Percentiles rank a stretch among this genome's conserved stretches.
These are phyloP conservation scores for Tenrec ecaudatus DNA, from an alignment of 2,113 vertebrate genomes.

Conservation along the genomic window DNA sequence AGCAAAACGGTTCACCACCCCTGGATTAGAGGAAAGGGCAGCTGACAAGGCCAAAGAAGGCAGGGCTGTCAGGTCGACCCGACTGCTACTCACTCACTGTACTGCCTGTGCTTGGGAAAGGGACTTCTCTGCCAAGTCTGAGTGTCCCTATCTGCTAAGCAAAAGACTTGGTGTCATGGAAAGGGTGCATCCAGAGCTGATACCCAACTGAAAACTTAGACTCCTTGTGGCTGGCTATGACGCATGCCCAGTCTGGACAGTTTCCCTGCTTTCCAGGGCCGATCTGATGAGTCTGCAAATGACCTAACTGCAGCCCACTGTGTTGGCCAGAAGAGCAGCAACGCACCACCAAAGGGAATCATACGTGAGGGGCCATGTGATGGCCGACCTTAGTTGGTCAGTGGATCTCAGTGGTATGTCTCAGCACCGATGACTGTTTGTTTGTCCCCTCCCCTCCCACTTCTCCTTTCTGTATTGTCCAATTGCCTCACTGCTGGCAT, in stretches of 20 bases:
- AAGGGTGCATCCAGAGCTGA: neutral
- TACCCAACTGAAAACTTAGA: neutral
- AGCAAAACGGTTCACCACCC: too few relatives aligned
- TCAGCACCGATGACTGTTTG: neutral
- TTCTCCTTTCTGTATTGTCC: conserved; percentile 20
- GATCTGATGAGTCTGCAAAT: neutral
- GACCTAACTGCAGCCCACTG: neutral
- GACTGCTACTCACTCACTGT: neutral
- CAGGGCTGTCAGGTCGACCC: neutral
- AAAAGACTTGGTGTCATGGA: conserved; percentile 16
- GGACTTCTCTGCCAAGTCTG: neutral
- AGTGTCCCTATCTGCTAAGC: neutral
- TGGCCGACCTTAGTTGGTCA: neutral
- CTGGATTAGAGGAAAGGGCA: neutral
- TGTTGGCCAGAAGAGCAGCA: neutral
- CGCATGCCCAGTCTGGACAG: conserved; percentile 14
- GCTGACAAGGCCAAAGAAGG: neutral
- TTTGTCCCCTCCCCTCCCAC: too few relatives aligned
- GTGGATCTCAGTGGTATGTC: neutral
- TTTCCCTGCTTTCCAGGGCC: conserved; percentile 6
- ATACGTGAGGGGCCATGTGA: neutral
- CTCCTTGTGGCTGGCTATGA: neutral
- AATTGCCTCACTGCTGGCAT: conserved; percentile 44
- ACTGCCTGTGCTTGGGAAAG: neutral
- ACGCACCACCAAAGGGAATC: neutral